Evolutionary conservation across 2,797 vertebrate species (phyloP).

Genomic region (Clarias platycephalus): DNA sequence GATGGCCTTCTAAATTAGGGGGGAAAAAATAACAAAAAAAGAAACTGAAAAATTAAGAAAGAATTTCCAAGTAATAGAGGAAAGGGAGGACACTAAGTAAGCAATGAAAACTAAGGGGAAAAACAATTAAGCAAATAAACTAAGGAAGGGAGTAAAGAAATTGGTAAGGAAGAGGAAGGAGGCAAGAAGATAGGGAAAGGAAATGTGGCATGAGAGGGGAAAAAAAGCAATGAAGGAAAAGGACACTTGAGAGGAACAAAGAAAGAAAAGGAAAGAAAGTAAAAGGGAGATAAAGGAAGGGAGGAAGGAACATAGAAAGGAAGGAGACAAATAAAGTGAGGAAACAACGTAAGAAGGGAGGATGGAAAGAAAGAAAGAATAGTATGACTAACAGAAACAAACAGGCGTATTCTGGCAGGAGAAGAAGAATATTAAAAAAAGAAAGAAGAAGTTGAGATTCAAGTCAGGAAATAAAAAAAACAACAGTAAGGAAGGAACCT

Average conservation of each 20-base stretch:
- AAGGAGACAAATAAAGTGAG: not conserved
- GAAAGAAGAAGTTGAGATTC: not conserved
- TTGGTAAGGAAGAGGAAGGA: not conserved
- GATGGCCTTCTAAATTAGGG: too few relatives aligned
- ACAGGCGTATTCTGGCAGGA: not conserved
- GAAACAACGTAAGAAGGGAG: not conserved
- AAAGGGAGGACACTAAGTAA: not conserved
- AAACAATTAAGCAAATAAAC: too few relatives aligned
- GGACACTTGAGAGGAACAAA: not conserved
- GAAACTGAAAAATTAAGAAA: not conserved
- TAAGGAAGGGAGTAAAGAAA: not conserved
- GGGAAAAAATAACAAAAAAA: not conserved
- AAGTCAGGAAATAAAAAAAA: not conserved
- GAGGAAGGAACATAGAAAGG: not conserved
- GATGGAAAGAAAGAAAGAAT: not conserved
- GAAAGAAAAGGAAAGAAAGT: not conserved
- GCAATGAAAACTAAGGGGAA: not conserved
- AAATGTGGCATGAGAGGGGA: not conserved
- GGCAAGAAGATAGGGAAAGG: not conserved
- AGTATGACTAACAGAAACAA: not conserved
- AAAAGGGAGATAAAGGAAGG: not conserved
- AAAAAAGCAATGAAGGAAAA: not conserved
- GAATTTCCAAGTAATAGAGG: not conserved
- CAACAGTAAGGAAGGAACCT: not conserved
- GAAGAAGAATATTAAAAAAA: not conserved